Percentiles rank a stretch among this genome's conserved stretches.
These are phyloP conservation scores for Tipula lateralis DNA, from an alignment of 2,888 invertebrate species.

Conservation along the genomic window DNA sequence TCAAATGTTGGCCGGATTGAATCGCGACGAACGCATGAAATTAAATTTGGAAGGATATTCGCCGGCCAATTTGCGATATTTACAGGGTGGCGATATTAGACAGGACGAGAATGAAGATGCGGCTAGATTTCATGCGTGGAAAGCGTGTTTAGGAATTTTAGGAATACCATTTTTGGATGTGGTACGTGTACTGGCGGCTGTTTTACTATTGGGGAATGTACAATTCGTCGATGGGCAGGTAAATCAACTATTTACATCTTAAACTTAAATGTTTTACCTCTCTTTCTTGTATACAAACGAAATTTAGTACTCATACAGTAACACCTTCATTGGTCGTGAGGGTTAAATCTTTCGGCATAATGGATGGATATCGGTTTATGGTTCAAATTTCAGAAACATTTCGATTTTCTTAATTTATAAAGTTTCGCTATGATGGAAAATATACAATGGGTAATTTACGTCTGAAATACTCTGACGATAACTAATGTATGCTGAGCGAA, in stretches of 20 bases:
- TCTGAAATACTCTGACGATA: slow-evolving; percentile 40
- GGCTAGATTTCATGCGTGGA: slow-evolving; percentile 83
- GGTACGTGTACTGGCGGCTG: slow-evolving; percentile 84
- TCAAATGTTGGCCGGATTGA: slow-evolving; percentile 87
- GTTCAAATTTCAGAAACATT: not conserved
- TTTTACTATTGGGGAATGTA: slow-evolving; percentile 86
- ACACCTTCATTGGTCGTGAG: not conserved
- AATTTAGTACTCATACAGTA: not conserved
- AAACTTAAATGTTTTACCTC: not conserved
- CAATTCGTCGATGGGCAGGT: slow-evolving; percentile 75
- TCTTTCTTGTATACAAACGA: no score
- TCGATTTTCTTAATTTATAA: not conserved
- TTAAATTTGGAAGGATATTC: slow-evolving; percentile 83
- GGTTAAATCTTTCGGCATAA: not conserved
- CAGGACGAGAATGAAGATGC: slow-evolving; percentile 71
- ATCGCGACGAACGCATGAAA: slow-evolving; percentile 77
- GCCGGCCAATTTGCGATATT: slow-evolving; percentile 73
- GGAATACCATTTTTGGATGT: slow-evolving; percentile 94
- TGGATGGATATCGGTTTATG: no score
- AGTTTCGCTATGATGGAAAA: slow-evolving; percentile 42
- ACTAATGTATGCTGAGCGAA: slow-evolving; percentile 40
- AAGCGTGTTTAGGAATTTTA: slow-evolving; percentile 80
- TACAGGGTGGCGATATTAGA: slow-evolving; percentile 67
- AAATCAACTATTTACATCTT: slow-evolving; percentile 33
- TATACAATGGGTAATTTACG: slow-evolving; percentile 46